phyloP scores from a whole-genome alignment of 2,888 invertebrate species.

The Cephus pygmeus region DNA sequence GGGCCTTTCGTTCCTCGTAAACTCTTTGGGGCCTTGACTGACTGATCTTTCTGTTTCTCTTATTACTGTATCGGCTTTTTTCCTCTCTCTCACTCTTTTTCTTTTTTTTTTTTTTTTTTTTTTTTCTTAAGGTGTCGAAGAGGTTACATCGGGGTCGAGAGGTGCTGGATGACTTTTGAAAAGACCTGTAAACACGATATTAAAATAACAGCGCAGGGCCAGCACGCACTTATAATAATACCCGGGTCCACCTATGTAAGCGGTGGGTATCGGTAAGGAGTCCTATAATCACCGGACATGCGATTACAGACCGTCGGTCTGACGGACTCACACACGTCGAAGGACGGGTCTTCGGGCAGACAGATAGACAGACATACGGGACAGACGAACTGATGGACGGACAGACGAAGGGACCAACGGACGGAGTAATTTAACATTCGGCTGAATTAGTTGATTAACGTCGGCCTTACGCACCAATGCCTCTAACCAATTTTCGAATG shows the following conservation, averaged over 20 bases:
- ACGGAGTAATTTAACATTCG: conserved; percentile 48
- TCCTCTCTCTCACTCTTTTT: too few species aligned
- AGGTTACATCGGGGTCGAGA: too few species aligned
- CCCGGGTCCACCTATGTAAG: conserved; percentile 39
- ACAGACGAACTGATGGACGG: conserved; percentile 37
- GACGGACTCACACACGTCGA: conserved; percentile 1
- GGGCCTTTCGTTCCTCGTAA: too few species aligned
- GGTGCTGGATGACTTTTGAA: neutral
- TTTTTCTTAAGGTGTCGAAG: too few species aligned
- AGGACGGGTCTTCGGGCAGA: neutral
- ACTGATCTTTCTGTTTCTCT: too few species aligned
- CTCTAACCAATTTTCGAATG: conserved; percentile 23
- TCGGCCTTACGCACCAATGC: conserved; percentile 26
- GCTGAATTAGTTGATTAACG: conserved; percentile 49
- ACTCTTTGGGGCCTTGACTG: too few species aligned
- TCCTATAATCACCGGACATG: conserved; percentile 53
- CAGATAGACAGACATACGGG: conserved; percentile 29
- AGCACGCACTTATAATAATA: conserved; percentile 45
- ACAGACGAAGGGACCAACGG: conserved; percentile 32
- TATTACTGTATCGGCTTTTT: too few species aligned
- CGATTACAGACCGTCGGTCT: conserved; percentile 38
- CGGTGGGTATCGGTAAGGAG: conserved; percentile 41
- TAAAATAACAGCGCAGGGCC: conserved; percentile 17
- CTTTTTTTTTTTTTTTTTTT: too few species aligned
- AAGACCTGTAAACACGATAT: conserved; percentile 6